These are phyloP conservation scores for Penaeus japonicus DNA, from an alignment of 1,140 invertebrate species.

Conservation along the genomic window DNA sequence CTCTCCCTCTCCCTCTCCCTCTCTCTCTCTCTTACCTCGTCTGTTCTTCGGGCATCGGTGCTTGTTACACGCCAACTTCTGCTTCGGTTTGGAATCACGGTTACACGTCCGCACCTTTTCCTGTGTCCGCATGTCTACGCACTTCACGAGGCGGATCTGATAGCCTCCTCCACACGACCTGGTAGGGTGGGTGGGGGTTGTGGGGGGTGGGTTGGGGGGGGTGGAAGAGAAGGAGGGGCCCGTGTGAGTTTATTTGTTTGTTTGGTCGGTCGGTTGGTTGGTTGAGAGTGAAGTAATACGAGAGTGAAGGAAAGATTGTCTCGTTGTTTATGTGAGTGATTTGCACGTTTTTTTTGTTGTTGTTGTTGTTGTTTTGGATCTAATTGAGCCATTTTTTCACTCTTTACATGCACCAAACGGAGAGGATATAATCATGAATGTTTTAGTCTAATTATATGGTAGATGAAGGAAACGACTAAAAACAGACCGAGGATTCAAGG, in stretches of 20 bases:
- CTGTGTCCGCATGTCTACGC: conserved; percentile 65
- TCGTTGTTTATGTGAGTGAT: no score
- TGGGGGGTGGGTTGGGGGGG: background rate
- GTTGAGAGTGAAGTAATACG: background rate
- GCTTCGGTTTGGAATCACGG: conserved; percentile 61
- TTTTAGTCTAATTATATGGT: no score
- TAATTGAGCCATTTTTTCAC: no score
- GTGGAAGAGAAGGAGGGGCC: background rate
- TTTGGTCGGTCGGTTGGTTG: background rate
- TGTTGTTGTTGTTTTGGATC: no score
- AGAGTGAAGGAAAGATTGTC: no score
- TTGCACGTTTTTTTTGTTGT: no score
- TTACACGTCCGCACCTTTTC: conserved; percentile 63
- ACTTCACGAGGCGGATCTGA: conserved; percentile 62
- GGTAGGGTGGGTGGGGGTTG: background rate
- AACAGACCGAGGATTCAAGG: no score
- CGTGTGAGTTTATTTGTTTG: background rate
- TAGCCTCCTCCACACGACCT: conserved; percentile 67
- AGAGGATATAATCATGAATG: no score
- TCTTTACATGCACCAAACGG: no score
- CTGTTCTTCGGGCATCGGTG: conserved; percentile 62
- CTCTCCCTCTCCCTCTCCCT: no score
- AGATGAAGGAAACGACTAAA: no score
- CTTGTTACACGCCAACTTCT: conserved; percentile 63
- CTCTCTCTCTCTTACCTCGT: conserved; percentile 30